A percentile compares a stretch with the other conserved stretches of the same genome.
Evolutionary conservation across 2,888 invertebrate genomes (phyloP).

Genomic region (Perithous albicinctus): DNA sequence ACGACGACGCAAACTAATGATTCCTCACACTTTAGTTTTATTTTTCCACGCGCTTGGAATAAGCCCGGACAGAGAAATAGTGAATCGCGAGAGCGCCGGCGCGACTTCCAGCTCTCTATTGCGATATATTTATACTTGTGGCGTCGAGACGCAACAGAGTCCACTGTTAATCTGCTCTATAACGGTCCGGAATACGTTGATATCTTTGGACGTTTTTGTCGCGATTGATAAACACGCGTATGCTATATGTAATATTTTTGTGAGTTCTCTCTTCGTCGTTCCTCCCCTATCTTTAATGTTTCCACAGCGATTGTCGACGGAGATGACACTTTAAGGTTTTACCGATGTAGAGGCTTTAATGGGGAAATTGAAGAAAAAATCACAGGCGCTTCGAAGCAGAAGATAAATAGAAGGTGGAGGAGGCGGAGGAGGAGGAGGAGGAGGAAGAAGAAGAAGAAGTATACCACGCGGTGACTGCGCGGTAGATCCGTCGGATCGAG

Average conservation of each 20-base stretch:
- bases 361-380: neutral
- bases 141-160: neutral
- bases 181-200: neutral
- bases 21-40: slow-evolving; percentile 13
- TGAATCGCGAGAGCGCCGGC: slow-evolving; percentile 37
- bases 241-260: neutral
- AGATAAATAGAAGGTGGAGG: neutral
- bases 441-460: neutral
- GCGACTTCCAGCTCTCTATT: slow-evolving; percentile 38
- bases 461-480: neutral
- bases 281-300: neutral
- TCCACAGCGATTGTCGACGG: neutral
- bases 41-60: slow-evolving; percentile 40
- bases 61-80: slow-evolving; percentile 6
- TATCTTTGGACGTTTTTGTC: neutral
- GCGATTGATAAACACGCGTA: neutral
- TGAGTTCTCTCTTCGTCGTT: neutral
- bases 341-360: neutral
- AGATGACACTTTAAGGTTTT: neutral
- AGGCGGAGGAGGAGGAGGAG: neutral
- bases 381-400: neutral
- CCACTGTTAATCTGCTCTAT: too few relatives aligned
- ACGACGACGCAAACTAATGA: slow-evolving; percentile 33
- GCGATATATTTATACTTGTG: slow-evolving; percentile 54
- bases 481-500: neutral